Conservation (phyloP, 2,797 vertebrate species). For the Alcedo quadribrachys region DNA sequence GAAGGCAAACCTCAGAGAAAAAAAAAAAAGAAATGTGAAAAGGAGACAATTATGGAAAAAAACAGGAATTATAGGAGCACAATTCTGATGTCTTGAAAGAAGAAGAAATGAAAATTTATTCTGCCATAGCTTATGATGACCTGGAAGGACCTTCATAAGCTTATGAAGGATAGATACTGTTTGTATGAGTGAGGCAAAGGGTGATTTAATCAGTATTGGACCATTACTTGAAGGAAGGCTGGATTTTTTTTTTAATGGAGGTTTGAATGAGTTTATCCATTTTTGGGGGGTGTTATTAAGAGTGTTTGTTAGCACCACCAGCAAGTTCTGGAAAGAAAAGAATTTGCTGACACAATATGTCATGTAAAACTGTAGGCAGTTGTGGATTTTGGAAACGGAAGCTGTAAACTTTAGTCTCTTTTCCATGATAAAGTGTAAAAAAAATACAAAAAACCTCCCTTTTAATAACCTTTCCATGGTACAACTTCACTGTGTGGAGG, state of each 20-base stretch:
- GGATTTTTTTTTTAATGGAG: conserved; percentile 45
- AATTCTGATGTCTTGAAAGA: conserved; percentile 53
- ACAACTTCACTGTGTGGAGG: conserved; percentile 37
- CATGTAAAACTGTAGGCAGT: neutral
- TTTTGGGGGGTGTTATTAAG: conserved; percentile 30
- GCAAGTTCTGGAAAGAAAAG: conserved; percentile 26
- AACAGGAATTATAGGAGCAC: conserved; percentile 67
- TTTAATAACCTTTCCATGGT: conserved; percentile 61
- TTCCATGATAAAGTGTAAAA: conserved; percentile 2
- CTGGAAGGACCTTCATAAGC: conserved; percentile 47
- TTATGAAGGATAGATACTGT: conserved; percentile 39
- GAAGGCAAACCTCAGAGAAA: conserved; percentile 60
- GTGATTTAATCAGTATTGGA: conserved; percentile 72
- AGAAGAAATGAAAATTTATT: conserved; percentile 21
- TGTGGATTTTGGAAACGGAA: conserved; percentile 41
- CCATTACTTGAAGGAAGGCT: conserved; percentile 79
- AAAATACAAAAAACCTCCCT: neutral
- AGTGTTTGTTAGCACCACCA: conserved; percentile 65
- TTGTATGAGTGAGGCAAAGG: conserved; percentile 24
- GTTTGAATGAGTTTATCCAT: conserved; percentile 66
- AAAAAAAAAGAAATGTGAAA: conserved; percentile 47
- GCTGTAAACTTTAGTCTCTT: conserved; percentile 11
- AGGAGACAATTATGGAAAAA: conserved; percentile 34
- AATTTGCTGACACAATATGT: neutral
- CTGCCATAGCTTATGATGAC: conserved; percentile 24